Evolutionary conservation across 2,113 vertebrate species (phyloP).

Genomic region (Phylloscopus whistleri): DNA sequence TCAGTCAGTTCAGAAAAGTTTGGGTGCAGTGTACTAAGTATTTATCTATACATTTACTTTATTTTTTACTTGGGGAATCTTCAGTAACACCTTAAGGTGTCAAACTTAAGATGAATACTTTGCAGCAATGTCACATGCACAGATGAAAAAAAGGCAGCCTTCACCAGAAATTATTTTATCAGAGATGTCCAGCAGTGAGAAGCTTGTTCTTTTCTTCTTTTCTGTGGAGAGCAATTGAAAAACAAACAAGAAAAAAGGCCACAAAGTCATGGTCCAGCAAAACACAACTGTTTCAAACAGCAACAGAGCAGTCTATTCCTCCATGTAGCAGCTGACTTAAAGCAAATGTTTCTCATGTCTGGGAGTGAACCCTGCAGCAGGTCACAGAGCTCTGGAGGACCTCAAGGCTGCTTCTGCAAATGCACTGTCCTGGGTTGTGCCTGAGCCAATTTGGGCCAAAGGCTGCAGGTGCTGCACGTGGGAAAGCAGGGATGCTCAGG

Average conservation of each 20-base stretch:
- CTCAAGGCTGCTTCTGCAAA: background rate
- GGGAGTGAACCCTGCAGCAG: background rate
- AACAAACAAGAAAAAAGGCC: slow-evolving; percentile 9
- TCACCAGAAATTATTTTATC: background rate
- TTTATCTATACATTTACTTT: background rate
- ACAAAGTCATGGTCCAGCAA: background rate
- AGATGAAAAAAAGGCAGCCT: background rate
- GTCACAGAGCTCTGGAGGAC: background rate
- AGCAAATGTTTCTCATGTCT: slow-evolving; percentile 10
- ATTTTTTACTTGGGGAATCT: background rate
- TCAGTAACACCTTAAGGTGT: background rate
- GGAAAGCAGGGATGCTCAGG: background rate
- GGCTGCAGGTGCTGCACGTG: accelerated
- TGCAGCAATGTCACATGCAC: background rate
- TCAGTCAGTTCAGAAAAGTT: background rate
- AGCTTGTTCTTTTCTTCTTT: background rate
- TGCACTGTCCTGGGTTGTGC: background rate
- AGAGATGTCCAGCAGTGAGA: background rate
- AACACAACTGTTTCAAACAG: background rate
- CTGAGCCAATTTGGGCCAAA: background rate
- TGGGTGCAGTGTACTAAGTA: background rate
- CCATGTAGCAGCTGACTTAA: background rate
- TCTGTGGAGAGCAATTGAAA: background rate
- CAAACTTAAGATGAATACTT: background rate
- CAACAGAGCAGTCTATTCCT: background rate